Evolutionary conservation across 2,113 vertebrate species (phyloP), one percentile per base, ranked within the genome.

Genomic region (Azemiops feae): DNA sequence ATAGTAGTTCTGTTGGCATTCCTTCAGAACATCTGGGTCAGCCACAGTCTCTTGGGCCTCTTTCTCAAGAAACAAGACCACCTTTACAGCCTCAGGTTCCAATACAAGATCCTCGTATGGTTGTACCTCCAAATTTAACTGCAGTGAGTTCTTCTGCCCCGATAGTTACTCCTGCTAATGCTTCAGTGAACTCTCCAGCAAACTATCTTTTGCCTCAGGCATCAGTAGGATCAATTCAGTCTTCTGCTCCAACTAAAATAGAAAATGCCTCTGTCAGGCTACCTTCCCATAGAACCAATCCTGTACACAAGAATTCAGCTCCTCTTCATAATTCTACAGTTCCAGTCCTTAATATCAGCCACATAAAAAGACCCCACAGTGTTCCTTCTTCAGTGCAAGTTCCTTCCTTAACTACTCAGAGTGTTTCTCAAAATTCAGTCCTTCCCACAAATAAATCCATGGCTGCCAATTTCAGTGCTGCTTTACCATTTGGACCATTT

Each of bases 331-430:
- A 95, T 94, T 98, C 97, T 94, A 97, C 98, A 11, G 97, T 98
- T 11, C 96, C 98, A 50, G 97, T 98, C 94, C 97, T 98, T 95
- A 98, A 94, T 30, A 95, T 97, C 89, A 98, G 97, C 85, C 97
- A 98, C 95, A 97, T 98, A 94, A 98, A 98, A 96, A 96, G 98
- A 97, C 98, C 98, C 95, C 98, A 98, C 96, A 98, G 97, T 60
- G 97, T 99, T 96, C 98, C 98, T 97, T 98, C 98, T 93, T 97
- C 98, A 47, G 98, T 98, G 96, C 98, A 99, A 97, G 98, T 99
- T 97, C 98, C 99, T 97, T 98, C 98, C 52, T 97, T 99, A 97
- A 98, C 98, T 97, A 98, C 99, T 98, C 98, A 99, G 97, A 99
- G 99, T 96, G 99, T 98, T 98, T 99, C 99, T 97, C 99, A 99